Conservation (phyloP, 2,113 vertebrate species). For the Corythaeola cristata region DNA sequence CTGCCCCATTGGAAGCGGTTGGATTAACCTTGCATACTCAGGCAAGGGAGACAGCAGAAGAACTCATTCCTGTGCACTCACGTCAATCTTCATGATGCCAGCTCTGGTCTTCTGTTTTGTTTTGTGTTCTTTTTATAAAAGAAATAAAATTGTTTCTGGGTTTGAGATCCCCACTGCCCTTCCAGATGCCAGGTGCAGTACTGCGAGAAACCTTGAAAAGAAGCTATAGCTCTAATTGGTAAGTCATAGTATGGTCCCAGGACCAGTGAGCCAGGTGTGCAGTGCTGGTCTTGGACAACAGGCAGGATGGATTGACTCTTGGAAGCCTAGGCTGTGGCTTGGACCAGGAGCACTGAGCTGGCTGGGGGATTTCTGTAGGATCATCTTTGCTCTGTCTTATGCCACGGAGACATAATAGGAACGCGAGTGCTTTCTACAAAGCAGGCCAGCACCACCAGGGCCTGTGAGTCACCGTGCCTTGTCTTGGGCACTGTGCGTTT, state of each 20-base stretch:
- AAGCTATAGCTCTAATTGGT: neutral
- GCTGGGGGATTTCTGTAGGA: neutral
- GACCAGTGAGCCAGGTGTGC: neutral
- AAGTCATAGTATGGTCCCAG: neutral
- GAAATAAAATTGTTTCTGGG: neutral
- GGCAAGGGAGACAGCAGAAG: neutral
- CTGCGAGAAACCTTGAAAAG: neutral
- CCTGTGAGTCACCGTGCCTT: neutral
- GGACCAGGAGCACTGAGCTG: neutral
- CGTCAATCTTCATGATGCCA: neutral
- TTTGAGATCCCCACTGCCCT: neutral
- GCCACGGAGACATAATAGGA: neutral
- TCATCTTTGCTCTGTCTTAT: neutral
- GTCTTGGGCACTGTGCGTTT: neutral
- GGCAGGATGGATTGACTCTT: neutral
- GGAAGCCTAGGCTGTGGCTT: neutral
- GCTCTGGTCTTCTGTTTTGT: neutral
- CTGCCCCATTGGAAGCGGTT: neutral
- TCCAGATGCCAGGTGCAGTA: neutral
- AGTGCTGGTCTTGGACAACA: neutral
- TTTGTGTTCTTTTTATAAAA: neutral
- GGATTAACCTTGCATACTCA: neutral
- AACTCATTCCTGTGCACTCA: neutral
- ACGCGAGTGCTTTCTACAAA: neutral
- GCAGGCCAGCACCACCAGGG: neutral